Base-by-base conservation (phyloP, 2,888 invertebrate species). In the Melinopterus prodromus region DNA sequence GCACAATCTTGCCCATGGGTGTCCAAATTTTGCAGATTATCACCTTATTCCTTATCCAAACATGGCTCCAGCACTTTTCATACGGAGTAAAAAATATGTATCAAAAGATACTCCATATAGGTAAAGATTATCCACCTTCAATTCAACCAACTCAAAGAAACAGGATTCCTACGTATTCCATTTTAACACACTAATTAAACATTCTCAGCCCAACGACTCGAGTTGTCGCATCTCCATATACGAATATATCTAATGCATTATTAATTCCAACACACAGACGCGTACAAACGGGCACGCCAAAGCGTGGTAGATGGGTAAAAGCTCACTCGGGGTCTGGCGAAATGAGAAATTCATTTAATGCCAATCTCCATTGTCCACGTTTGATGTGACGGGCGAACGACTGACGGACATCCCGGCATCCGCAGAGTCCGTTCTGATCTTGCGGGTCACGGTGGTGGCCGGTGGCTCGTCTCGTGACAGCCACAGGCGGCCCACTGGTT, bases 401-500 rank as follows among this genome's bases (percentile, higher is more conserved):
- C 74, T 35, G 37, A 37, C n/a, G 74, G 74, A 36, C 74, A 74
- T 12, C n/a, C 9, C 74, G 74, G 74, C n/a, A 81, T 80, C 79
- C 80, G 71, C 77, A 80, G 71, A 26, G 26, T 26, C 26, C 26
- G 26, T n/a, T 77, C 69, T 16, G 36, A 74, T 79, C 74, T 76
- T 69, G 26, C 74, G 79, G 81, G 81, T 81, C 80, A 82, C 75
- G 80, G 75, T 76, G 81, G 70, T 80, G 79, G 82, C 83, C 82
- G 81, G 76, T 82, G 82, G 82, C 81, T 9, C 5, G 53, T 81
- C 81, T 82, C 83, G 83, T 83, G 83, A 83, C 80, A 69, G 83
- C 83, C 82, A 70, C 36, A 74, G 80, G 83, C 83, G 71, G 72
- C 80, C 53, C 53, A 53, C 53, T 12, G 69, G 80, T 85, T 85